Conservation (phyloP, 2,888 invertebrate species). For the Eubasilissa splendida region DNA sequence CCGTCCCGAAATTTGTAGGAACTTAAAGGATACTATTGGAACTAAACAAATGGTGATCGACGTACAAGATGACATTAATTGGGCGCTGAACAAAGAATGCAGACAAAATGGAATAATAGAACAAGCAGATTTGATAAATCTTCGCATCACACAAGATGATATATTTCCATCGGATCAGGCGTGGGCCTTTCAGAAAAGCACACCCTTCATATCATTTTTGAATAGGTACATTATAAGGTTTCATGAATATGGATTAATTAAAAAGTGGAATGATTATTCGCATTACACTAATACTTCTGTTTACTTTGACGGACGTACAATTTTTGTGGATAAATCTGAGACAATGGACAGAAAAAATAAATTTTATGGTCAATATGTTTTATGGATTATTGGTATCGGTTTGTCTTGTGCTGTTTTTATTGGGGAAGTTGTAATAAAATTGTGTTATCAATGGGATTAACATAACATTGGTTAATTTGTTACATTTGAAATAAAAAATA, state of each 20-base stretch:
- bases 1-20: background rate
- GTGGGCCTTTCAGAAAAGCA: constrained; percentile 6
- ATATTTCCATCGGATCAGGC: constrained; percentile 32
- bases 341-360: background rate
- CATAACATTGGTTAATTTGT: no score
- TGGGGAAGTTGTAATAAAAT: background rate
- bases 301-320: constrained; percentile 29
- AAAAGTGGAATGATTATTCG: constrained; percentile 24
- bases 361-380: constrained; percentile 11
- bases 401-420: background rate
- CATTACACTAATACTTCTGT: background rate
- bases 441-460: no score
- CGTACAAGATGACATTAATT: background rate
- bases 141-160: constrained; percentile 15
- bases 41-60: constrained; percentile 1
- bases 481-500: no score
- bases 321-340: background rate
- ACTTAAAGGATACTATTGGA: constrained; percentile 4
- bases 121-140: constrained; percentile 6
- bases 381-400: constrained; percentile 15
- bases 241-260: constrained; percentile 10
- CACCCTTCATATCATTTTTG: constrained; percentile 13
- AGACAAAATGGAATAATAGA: background rate
- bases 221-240: constrained; percentile 13
- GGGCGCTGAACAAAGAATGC: constrained; percentile 2